These are phyloP conservation scores for Punctoribates punctum DNA, from an alignment of 2,888 invertebrate genomes.

Conservation along the genomic window DNA sequence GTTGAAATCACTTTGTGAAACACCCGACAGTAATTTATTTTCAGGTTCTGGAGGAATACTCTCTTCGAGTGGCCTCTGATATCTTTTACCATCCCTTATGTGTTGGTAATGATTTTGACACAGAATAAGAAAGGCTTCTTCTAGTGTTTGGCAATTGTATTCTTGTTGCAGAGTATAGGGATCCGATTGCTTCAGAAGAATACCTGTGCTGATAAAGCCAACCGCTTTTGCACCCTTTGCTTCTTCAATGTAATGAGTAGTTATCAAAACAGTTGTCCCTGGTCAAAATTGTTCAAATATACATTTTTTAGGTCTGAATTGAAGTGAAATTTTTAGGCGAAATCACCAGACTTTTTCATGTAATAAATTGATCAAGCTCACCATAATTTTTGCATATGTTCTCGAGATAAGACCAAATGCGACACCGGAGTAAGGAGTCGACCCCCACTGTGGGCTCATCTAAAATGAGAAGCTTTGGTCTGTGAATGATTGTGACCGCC, in stretches of 20 bases:
- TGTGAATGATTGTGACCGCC: slow-evolving; percentile 42
- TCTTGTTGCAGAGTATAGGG: slow-evolving; percentile 4
- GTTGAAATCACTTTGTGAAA: too few relatives aligned
- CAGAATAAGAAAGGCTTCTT: slow-evolving; percentile 37
- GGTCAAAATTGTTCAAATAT: not conserved
- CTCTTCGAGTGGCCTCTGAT: not conserved
- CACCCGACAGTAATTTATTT: too few relatives aligned
- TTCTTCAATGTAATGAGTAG: slow-evolving; percentile 41
- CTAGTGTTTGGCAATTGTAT: slow-evolving; percentile 24
- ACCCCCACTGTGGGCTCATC: slow-evolving; percentile 45
- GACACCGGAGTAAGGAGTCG: slow-evolving; percentile 40
- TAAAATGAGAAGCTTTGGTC: slow-evolving; percentile 40
- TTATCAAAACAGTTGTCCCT: slow-evolving; percentile 36
- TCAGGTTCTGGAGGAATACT: not conserved
- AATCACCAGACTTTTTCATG: too few relatives aligned
- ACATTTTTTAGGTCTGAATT: too few relatives aligned
- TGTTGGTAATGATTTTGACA: not conserved
- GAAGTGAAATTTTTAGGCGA: too few relatives aligned
- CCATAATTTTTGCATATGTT: slow-evolving; percentile 37
- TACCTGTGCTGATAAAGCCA: slow-evolving; percentile 24
- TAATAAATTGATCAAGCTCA: not conserved
- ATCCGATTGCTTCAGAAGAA: slow-evolving; percentile 3
- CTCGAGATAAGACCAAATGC: slow-evolving; percentile 43
- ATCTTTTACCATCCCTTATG: too few relatives aligned
- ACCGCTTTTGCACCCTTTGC: slow-evolving; percentile 18